Percentiles rank a stretch among this genome's conserved stretches.
phyloP scores from a whole-genome alignment of 2,888 invertebrate species.

The Plebejus argus region DNA sequence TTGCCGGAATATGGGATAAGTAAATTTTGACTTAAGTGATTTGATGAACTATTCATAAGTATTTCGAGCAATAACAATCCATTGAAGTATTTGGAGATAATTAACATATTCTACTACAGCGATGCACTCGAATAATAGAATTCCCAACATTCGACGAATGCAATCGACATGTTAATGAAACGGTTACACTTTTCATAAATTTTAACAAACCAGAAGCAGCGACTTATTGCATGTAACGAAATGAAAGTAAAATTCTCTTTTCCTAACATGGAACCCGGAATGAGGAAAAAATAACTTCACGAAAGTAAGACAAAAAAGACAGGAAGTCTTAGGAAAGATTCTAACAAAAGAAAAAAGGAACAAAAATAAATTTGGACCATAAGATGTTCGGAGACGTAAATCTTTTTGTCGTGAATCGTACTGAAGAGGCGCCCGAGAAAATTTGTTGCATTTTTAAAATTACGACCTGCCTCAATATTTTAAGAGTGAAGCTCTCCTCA shows the following conservation, averaged over 20 bases:
- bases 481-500: neutral
- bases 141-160: neutral
- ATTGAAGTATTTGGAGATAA: neutral
- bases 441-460: conserved; percentile 9
- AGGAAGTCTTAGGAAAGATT: conserved; percentile 21
- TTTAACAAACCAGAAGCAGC: conserved; percentile 19
- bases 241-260: conserved; percentile 12
- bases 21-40: neutral
- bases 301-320: neutral
- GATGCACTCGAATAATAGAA: neutral
- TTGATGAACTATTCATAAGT: neutral
- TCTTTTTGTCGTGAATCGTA: conserved; percentile 17
- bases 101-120: too few relatives aligned
- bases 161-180: neutral
- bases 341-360: conserved; percentile 7
- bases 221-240: conserved; percentile 22
- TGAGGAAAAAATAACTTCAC: conserved; percentile 2
- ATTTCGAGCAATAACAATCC: neutral
- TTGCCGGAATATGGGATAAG: neutral
- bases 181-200: neutral
- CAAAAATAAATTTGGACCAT: neutral
- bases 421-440: neutral
- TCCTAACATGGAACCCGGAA: conserved; percentile 24
- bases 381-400: neutral
- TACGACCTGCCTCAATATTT: conserved; percentile 20